These are phyloP conservation scores for Knipowitschia caucasica DNA, from an alignment of 2,797 vertebrate species.

Conservation along the genomic window DNA sequence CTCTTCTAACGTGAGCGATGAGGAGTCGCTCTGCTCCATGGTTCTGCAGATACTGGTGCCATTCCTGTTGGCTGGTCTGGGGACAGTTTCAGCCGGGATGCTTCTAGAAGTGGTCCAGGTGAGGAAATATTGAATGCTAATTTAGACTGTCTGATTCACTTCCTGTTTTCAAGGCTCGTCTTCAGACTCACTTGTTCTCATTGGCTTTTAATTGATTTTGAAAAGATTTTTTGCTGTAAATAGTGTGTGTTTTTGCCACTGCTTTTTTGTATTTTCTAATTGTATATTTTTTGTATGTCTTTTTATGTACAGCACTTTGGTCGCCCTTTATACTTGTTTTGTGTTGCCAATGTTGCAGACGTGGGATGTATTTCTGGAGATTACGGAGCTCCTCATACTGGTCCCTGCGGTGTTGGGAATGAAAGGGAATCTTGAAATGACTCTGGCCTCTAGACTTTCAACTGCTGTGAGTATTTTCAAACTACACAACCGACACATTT, in stretches of 20 bases:
- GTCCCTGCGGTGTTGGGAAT: constrained; percentile 93
- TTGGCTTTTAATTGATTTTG: too few relatives aligned
- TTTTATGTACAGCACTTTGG: too few relatives aligned
- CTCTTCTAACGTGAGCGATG: constrained; percentile 52
- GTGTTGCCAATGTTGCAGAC: constrained; percentile 82
- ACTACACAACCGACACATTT: not conserved
- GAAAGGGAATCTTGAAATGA: constrained; percentile 98
- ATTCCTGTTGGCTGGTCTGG: constrained; percentile 90
- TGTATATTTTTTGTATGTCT: constrained; percentile 10
- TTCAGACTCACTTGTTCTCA: too few relatives aligned
- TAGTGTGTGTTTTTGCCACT: too few relatives aligned
- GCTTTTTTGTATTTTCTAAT: too few relatives aligned
- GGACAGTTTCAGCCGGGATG: constrained; percentile 91
- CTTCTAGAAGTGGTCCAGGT: constrained; percentile 93
- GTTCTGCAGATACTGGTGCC: constrained; percentile 89
- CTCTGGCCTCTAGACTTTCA: constrained; percentile 90
- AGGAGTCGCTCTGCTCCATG: constrained; percentile 84
- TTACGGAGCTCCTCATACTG: constrained; percentile 92
- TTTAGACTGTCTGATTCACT: too few relatives aligned
- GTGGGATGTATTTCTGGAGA: constrained; percentile 91
- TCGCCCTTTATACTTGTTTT: too few relatives aligned
- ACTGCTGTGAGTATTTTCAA: constrained; percentile 83
- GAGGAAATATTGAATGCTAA: constrained; percentile 21
- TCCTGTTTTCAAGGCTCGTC: too few relatives aligned
- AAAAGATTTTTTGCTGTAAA: too few relatives aligned